These are phyloP conservation scores for Bubo blakistoni DNA, from an alignment of 2,113 vertebrate genomes.

Conservation along the genomic window DNA sequence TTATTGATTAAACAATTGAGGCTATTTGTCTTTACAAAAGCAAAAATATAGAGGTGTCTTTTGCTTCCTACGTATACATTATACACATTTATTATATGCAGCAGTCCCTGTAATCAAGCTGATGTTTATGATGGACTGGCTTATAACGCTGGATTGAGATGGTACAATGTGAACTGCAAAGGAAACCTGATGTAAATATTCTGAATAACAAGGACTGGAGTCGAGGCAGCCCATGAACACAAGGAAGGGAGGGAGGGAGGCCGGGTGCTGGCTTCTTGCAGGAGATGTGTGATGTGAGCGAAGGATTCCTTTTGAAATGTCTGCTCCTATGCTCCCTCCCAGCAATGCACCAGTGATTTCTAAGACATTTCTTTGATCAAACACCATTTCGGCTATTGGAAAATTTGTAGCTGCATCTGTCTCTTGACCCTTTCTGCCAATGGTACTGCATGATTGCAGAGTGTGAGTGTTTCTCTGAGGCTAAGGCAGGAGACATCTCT, in stretches of 20 bases:
- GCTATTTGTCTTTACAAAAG: slow-evolving; percentile 72
- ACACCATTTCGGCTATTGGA: neutral
- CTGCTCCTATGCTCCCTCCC: neutral
- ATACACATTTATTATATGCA: slow-evolving; percentile 52
- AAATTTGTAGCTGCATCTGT: neutral
- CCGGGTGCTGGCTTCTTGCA: neutral
- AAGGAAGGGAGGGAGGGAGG: neutral
- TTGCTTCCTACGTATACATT: slow-evolving; percentile 34
- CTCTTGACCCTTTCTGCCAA: neutral
- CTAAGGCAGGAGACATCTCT: neutral
- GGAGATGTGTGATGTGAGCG: neutral
- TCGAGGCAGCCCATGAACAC: neutral
- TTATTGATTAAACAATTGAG: slow-evolving; percentile 79
- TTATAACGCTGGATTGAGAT: neutral
- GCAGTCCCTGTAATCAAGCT: slow-evolving; percentile 55
- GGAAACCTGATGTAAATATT: slow-evolving; percentile 3
- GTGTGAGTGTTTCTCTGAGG: neutral
- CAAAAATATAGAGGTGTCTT: slow-evolving; percentile 70
- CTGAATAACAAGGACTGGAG: neutral
- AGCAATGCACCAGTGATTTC: neutral
- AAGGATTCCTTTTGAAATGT: neutral
- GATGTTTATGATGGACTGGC: slow-evolving; percentile 31
- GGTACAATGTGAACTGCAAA: neutral
- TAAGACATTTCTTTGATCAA: neutral
- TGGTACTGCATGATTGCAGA: neutral